Evolutionary conservation across 2,113 vertebrate genomes (phyloP).

Genomic region (Cheirogaleus medius): DNA sequence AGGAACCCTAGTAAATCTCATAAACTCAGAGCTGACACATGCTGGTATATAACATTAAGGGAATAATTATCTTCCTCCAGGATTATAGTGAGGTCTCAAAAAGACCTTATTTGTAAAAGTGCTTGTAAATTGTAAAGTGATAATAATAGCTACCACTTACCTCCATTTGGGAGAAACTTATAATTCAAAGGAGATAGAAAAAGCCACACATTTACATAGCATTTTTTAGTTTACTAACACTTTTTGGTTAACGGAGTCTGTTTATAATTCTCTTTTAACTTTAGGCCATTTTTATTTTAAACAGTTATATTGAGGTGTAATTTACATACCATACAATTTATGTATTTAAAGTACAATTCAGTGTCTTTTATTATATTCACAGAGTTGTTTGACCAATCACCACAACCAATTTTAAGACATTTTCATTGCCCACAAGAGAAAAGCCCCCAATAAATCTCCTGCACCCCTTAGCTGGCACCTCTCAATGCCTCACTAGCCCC

Average conservation of each 20-base stretch:
- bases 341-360: background rate
- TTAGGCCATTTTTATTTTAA: background rate
- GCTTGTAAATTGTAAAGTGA: conserved; percentile 31
- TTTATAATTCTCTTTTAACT: conserved; percentile 14
- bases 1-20: background rate
- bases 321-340: background rate
- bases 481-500: fast-evolving
- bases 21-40: background rate
- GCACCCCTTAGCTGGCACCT: background rate
- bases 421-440: background rate
- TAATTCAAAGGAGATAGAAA: background rate
- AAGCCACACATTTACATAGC: background rate
- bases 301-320: background rate
- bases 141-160: background rate
- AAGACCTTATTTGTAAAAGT: conserved; percentile 15
- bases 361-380: background rate
- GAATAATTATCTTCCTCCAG: background rate
- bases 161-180: background rate
- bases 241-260: conserved; percentile 5
- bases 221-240: background rate
- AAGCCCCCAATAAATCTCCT: background rate
- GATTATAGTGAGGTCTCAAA: background rate
- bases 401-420: background rate
- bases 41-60: background rate
- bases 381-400: background rate